Evolutionary conservation across 1,140 invertebrate genomes (phyloP).

Genomic region (Bombus superbus): DNA sequence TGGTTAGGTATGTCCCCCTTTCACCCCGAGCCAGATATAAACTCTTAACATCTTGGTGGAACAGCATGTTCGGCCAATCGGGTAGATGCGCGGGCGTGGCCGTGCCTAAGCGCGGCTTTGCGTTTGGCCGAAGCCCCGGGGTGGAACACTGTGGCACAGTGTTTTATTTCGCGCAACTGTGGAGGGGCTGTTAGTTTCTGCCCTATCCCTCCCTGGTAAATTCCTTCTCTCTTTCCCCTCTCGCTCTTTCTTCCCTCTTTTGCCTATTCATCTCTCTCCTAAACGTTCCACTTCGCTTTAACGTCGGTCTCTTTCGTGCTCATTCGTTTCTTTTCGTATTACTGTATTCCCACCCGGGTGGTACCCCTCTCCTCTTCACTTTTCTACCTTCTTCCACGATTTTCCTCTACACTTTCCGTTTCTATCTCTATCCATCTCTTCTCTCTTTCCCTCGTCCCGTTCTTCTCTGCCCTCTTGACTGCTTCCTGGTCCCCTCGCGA

Average conservation of each 20-base stretch:
- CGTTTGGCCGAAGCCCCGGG: conserved; percentile 73
- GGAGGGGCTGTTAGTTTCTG: conserved; percentile 75
- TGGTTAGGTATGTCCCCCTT: conserved; percentile 74
- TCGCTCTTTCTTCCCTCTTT: conserved; percentile 43
- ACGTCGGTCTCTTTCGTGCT: conserved; percentile 15
- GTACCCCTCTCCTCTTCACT: conserved; percentile 15
- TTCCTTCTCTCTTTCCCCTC: conserved; percentile 28
- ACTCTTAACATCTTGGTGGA: conserved; percentile 78
- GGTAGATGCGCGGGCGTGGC: conserved; percentile 65
- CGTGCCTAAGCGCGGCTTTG: conserved; percentile 27
- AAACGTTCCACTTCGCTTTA: conserved; percentile 17
- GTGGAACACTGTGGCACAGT: conserved; percentile 81
- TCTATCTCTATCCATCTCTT: neutral
- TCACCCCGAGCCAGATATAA: conserved; percentile 74
- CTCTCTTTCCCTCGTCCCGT: neutral
- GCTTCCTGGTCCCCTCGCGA: conserved; percentile 40
- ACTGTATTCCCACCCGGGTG: neutral
- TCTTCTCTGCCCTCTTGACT: conserved; percentile 16
- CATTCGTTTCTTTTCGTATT: conserved; percentile 45
- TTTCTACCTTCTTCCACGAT: conserved; percentile 44
- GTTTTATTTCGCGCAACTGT: conserved; percentile 77
- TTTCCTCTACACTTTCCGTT: conserved; percentile 26
- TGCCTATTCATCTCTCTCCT: conserved; percentile 8
- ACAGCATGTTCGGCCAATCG: conserved; percentile 70
- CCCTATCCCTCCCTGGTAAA: conserved; percentile 67